Evolutionary conservation across 2,888 invertebrate species (phyloP).

Genomic region (Orthosia gracilis): DNA sequence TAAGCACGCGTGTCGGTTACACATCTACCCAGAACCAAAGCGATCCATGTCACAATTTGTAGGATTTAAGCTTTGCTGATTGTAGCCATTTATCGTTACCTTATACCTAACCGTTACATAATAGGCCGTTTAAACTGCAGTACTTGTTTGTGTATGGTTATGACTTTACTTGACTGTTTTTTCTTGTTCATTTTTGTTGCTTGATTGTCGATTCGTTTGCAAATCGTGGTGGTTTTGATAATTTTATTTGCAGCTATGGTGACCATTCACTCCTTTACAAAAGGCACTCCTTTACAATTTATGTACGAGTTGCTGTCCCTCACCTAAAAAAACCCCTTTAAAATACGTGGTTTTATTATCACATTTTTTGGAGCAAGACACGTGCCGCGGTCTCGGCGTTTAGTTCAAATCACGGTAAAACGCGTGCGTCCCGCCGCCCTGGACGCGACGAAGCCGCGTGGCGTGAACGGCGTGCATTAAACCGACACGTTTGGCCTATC

Average conservation of each 20-base stretch:
- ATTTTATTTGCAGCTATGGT: too few relatives aligned
- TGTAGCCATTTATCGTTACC: not conserved
- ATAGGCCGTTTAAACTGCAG: too few relatives aligned
- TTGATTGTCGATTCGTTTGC: too few relatives aligned
- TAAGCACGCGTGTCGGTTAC: conserved; percentile 30
- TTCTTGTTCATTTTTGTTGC: too few relatives aligned
- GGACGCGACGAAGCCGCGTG: not conserved
- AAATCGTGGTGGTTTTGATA: too few relatives aligned
- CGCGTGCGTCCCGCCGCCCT: conserved; percentile 5
- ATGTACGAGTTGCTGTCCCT: not conserved
- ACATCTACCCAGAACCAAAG: not conserved
- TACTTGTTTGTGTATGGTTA: too few relatives aligned
- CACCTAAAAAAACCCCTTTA: not conserved
- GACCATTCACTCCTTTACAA: too few relatives aligned
- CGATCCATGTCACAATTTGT: conserved; percentile 15
- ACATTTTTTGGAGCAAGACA: not conserved
- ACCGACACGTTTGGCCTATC: conserved; percentile 14
- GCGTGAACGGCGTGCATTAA: conserved; percentile 24
- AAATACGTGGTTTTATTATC: too few relatives aligned
- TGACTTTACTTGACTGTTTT: too few relatives aligned
- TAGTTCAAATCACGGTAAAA: conserved; percentile 33
- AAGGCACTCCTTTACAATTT: too few relatives aligned
- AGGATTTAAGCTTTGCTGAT: not conserved
- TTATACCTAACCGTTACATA: too few relatives aligned
- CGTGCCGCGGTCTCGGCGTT: not conserved